Evolutionary conservation across 2,797 vertebrate genomes (phyloP), one percentile per base, ranked within the genome.

Genomic region (Zalophus californianus): DNA sequence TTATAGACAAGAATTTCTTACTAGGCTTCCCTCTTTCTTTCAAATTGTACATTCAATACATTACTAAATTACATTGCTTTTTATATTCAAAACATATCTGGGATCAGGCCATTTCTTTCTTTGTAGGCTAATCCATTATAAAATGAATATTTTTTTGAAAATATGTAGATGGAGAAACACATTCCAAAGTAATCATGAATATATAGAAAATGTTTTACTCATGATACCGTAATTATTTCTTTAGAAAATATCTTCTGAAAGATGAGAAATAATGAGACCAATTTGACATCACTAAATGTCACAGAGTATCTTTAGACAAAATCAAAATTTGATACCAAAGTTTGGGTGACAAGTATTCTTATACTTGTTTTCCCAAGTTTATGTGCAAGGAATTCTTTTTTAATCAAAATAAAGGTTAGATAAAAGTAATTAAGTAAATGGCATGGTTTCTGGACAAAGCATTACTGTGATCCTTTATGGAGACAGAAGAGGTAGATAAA

Each of bases 101-200:
- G 5, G n/a, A 68, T 66, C 9, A 15, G n/a, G 23, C 6, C 15
- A 62, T 3, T 96, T 89, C 16, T 94, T 78, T 91, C n/a, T 82
- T 79, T 11, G 21, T 54, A 25, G n/a, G 23, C 0, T 58, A 93
- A 93, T 84, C 10, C 25, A 62, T 23, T 12, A 13, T 41, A 84
- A 90, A 96, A 90, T 70, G 7, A 91, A 44, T 90, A 56, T 68
- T 52, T 87, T 79, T 96, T 92, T 90, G 60, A 79, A 92, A 95
- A 86, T 73, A 90, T 79, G 38, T 88, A 68, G 6, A 52, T 88
- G 18, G 13, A 77, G 38, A 91, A 32, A 44, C 11, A 73, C 20
- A 66, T 75, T 95, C 6, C 90, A 73, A 62, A 83, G 38, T 84
- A 92, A 93, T 66, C 58, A 64, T 77, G 23, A 80, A 72, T 82